phyloP scores from a whole-genome alignment of 2,113 vertebrate species.

The Galemys pyrenaicus region DNA sequence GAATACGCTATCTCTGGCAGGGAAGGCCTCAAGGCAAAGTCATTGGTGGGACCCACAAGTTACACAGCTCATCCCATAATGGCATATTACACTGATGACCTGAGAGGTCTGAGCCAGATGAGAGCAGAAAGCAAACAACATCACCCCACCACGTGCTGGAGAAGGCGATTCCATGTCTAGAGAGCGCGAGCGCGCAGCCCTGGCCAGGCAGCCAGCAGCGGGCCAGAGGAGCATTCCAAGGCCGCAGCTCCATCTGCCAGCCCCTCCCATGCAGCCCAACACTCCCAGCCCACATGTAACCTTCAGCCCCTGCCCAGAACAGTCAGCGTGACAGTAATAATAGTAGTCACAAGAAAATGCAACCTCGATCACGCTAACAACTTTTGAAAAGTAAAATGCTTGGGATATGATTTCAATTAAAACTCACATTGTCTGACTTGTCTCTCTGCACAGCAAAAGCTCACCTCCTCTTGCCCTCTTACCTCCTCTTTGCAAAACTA shows the following conservation, averaged over 20 bases:
- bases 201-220: constrained; percentile 51
- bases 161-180: constrained; percentile 72
- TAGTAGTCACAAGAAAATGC: constrained; percentile 87
- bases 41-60: too few species aligned
- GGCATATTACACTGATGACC: constrained; percentile 64
- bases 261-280: constrained; percentile 79
- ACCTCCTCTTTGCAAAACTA: constrained; percentile 34
- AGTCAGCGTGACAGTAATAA: constrained; percentile 87
- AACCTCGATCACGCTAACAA: constrained; percentile 86
- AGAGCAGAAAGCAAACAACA: constrained; percentile 77
- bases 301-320: constrained; percentile 84
- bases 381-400: constrained; percentile 90
- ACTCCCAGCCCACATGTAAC: constrained; percentile 87
- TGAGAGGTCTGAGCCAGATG: constrained; percentile 62
- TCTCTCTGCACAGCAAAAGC: constrained; percentile 77
- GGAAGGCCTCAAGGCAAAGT: background rate
- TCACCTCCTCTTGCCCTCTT: constrained; percentile 66
- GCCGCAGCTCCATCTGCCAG: constrained; percentile 32
- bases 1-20: background rate
- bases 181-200: constrained; percentile 76
- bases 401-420: constrained; percentile 89
- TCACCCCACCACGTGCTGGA: background rate
- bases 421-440: constrained; percentile 82
- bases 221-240: constrained; percentile 76
- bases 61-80: fast-evolving